A percentile compares a stretch with the other conserved stretches of the same genome.
Conservation (phyloP, 2,113 vertebrate genomes). For the Naja naja region DNA sequence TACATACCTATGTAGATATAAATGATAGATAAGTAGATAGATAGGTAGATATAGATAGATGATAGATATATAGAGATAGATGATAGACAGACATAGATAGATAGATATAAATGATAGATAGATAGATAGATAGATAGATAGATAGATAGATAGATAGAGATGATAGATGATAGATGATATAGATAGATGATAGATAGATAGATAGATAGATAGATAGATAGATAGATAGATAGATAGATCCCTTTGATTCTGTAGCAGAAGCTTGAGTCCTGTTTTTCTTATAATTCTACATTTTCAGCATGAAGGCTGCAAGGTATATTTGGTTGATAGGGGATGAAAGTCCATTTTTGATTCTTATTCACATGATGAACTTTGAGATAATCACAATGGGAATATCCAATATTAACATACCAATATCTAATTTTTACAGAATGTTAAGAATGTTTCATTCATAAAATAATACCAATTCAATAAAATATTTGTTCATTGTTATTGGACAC, state of each 20-base stretch:
- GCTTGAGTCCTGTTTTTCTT: not conserved
- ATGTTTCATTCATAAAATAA: not conserved
- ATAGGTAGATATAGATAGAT: too few relatives aligned
- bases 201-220: not conserved
- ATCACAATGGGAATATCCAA: not conserved
- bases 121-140: too few relatives aligned
- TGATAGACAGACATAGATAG: too few relatives aligned
- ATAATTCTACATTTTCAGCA: not conserved
- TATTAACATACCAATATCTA: not conserved
- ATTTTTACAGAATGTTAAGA: not conserved
- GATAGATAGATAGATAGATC: not conserved
- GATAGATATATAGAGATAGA: too few relatives aligned
- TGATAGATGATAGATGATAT: not conserved
- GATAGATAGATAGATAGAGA: too few relatives aligned
- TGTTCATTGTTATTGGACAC: not conserved
- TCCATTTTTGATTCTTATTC: not conserved
- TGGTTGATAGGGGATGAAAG: not conserved
- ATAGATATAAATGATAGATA: too few relatives aligned
- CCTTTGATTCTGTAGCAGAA: not conserved
- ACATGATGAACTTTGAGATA: not conserved
- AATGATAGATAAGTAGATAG: too few relatives aligned
- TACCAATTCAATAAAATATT: not conserved
- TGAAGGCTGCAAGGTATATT: not conserved
- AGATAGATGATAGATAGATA: not conserved
- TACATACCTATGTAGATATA: too few relatives aligned